Evolutionary conservation across 2,888 invertebrate genomes (phyloP), one percentile per base, ranked within the genome.

Genomic region (Plagiodera versicolora): DNA sequence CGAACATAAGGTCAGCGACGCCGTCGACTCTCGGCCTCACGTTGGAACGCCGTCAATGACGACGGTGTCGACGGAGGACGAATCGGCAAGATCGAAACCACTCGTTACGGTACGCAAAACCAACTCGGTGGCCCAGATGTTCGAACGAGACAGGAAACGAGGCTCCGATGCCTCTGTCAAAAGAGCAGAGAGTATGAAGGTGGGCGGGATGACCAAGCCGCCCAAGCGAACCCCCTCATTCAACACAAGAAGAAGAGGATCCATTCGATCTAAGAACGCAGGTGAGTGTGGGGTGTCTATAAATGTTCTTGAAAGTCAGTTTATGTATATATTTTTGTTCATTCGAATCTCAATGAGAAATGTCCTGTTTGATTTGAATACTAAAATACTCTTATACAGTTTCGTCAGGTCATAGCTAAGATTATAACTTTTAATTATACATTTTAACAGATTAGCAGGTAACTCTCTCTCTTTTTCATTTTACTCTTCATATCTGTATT

Each of bases 221-320:
- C 87, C 92, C 0, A 95, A 94, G 76, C 87, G 95, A 66, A 96
- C 95, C 0, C 95, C 98, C 0, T 96, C 95, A 67, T 97, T 98
- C 81, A 98, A 94, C 24, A 97, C 98, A 0, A 86, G 95, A 10
- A 85, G 95, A 60, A 85, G 94, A 66, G 91, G 92, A 76, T 95
- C 94, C 77, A 94, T 95, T 46, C 30, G 55, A 51, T 57, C 59
- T 2, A 63, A 63, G 32, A 59, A 59, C 44, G 32, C 56, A 49
- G 56, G 59, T 63, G 50, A 47, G 28, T 18, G n/a, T n/a, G n/a
- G n/a, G n/a, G n/a, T n/a, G n/a, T n/a, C n/a, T n/a, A n/a, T n/a
- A n/a, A n/a, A n/a, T n/a, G n/a, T n/a, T n/a, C n/a, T n/a, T n/a
- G n/a, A n/a, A n/a, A n/a, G n/a, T n/a, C n/a, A n/a, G n/a, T n/a